These are phyloP conservation scores for Notocelia uddmanniana DNA, from an alignment of 2,888 invertebrate genomes.

Conservation along the genomic window DNA sequence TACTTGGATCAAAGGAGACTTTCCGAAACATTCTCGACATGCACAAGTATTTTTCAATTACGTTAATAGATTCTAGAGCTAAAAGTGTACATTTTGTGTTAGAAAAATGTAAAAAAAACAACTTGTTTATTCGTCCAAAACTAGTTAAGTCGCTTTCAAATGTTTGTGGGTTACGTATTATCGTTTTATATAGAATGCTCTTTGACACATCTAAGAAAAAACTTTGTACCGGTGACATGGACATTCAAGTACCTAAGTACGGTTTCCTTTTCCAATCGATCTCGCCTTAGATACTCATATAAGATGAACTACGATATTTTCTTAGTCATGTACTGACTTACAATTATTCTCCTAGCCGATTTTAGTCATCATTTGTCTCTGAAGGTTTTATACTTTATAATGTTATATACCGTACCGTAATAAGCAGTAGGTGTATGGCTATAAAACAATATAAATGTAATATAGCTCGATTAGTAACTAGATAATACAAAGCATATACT, in stretches of 20 bases:
- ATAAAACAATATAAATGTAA: not conserved
- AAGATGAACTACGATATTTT: not conserved
- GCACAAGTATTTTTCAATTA: constrained; percentile 4
- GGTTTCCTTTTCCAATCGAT: not conserved
- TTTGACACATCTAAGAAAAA: too few relatives aligned
- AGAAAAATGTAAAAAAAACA: not conserved
- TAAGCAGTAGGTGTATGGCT: not conserved
- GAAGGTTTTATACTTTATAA: not conserved
- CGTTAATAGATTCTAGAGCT: not conserved
- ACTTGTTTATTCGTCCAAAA: not conserved
- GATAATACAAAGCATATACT: not conserved
- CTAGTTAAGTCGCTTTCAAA: not conserved
- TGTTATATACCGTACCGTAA: not conserved
- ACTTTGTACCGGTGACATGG: too few relatives aligned
- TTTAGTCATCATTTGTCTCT: not conserved
- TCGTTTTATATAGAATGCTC: too few relatives aligned
- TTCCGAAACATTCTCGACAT: constrained; percentile 1
- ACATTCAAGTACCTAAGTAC: not conserved
- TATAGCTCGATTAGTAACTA: not conserved
- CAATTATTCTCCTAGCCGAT: not conserved
- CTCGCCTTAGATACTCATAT: too few relatives aligned
- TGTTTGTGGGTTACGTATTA: not conserved
- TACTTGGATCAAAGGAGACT: constrained; percentile 41
- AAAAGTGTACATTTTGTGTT: not conserved
- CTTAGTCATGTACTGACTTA: not conserved